Evolutionary conservation across 2,888 invertebrate species (phyloP).

Genomic region (Drosophila robusta): DNA sequence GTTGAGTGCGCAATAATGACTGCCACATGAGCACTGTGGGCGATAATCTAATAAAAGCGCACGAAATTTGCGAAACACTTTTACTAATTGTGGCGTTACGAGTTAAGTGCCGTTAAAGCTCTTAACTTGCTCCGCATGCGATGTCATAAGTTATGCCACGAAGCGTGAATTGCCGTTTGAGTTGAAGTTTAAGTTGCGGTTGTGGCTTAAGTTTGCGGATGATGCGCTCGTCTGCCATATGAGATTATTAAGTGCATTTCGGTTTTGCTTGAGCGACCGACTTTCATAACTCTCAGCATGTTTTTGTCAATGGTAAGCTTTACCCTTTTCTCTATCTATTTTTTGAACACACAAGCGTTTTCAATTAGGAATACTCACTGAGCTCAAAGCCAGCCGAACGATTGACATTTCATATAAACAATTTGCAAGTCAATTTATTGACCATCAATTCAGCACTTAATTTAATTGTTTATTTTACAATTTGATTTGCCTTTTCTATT

Average conservation of each 20-base stretch:
- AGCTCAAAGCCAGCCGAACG: neutral
- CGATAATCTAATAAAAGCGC: conserved; percentile 45
- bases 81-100: conserved; percentile 55
- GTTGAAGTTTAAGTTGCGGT: neutral
- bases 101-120: conserved; percentile 31
- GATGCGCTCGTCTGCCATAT: neutral
- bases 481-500: too few species aligned
- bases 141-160: conserved; percentile 10
- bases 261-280: too few species aligned
- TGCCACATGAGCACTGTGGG: conserved; percentile 44
- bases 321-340: neutral
- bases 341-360: conserved; percentile 10
- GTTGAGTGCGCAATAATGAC: conserved; percentile 36
- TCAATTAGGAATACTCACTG: conserved; percentile 7
- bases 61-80: conserved; percentile 53
- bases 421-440: conserved; percentile 1
- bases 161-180: neutral
- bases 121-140: conserved; percentile 9
- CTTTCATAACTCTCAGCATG: too few species aligned
- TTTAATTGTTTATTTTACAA: neutral
- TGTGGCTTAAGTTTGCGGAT: neutral
- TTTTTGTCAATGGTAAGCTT: neutral
- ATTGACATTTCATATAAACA: conserved; percentile 6
- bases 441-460: neutral
- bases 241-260: conserved; percentile 14